These are phyloP conservation scores for Drosophila quinaria DNA, from an alignment of 2,888 invertebrate species.

Conservation along the genomic window DNA sequence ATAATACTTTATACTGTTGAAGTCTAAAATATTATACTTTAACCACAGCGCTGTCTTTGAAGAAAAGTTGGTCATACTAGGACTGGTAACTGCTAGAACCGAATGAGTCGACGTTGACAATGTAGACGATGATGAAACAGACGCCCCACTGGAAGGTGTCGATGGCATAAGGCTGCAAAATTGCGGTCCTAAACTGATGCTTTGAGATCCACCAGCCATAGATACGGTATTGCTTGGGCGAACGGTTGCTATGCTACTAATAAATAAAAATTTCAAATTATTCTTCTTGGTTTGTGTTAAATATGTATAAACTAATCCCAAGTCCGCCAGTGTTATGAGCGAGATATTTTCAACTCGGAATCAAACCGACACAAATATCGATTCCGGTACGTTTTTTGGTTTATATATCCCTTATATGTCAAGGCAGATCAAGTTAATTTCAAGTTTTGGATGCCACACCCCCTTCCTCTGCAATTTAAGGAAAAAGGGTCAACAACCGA, in stretches of 20 bases:
- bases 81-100: constrained; percentile 40
- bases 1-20: background rate
- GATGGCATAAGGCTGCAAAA: constrained; percentile 44
- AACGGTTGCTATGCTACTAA: constrained; percentile 43
- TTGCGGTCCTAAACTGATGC: constrained; percentile 43
- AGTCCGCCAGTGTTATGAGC: background rate
- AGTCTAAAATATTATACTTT: constrained; percentile 57
- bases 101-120: constrained; percentile 50
- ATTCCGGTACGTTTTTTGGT: too few species aligned
- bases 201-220: constrained; percentile 37
- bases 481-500: too few species aligned
- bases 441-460: too few species aligned
- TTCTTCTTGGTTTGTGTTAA: background rate
- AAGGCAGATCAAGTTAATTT: too few species aligned
- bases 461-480: too few species aligned
- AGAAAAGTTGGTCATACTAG: constrained; percentile 68
- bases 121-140: constrained; percentile 46
- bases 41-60: constrained; percentile 83
- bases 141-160: constrained; percentile 37
- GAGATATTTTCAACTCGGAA: background rate
- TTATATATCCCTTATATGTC: too few species aligned
- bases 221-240: constrained; percentile 44
- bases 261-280: constrained; percentile 1
- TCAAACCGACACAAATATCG: too few species aligned
- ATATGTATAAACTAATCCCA: background rate